Conservation (phyloP, 2,113 vertebrate genomes). For the Phocoena sinus region DNA sequence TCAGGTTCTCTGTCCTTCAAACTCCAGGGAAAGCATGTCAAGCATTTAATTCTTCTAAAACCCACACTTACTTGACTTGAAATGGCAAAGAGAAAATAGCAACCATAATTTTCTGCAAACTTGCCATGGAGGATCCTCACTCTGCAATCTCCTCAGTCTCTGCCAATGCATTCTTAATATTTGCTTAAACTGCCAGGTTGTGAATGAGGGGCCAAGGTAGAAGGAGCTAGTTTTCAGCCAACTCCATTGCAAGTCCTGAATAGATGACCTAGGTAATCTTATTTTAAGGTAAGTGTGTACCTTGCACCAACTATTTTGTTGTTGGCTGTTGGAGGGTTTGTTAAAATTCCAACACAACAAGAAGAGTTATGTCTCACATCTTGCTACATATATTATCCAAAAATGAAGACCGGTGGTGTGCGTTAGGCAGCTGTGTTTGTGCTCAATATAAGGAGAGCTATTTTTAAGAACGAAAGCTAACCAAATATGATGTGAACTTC, state of each 20-base stretch:
- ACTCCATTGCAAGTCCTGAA: neutral
- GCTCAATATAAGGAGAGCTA: neutral
- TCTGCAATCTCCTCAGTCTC: neutral
- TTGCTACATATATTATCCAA: neutral
- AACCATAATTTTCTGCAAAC: neutral
- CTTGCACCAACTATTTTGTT: neutral
- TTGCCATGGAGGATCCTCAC: neutral
- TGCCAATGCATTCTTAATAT: neutral
- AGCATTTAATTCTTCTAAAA: neutral
- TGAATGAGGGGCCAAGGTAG: neutral
- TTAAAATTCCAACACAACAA: neutral
- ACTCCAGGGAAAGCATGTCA: neutral
- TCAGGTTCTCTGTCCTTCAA: neutral
- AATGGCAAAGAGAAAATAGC: neutral
- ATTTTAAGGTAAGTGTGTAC: neutral
- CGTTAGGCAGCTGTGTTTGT: neutral
- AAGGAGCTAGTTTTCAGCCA: neutral
- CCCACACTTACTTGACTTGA: neutral
- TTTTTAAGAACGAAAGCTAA: neutral
- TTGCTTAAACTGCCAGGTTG: neutral
- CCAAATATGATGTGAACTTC: neutral
- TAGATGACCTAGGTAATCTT: neutral
- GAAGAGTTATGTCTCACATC: neutral
- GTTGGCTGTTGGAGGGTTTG: neutral
- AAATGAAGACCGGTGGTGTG: neutral